These are phyloP conservation scores for Glomeris marginata DNA, from an alignment of 2,888 invertebrate species.

Conservation along the genomic window DNA sequence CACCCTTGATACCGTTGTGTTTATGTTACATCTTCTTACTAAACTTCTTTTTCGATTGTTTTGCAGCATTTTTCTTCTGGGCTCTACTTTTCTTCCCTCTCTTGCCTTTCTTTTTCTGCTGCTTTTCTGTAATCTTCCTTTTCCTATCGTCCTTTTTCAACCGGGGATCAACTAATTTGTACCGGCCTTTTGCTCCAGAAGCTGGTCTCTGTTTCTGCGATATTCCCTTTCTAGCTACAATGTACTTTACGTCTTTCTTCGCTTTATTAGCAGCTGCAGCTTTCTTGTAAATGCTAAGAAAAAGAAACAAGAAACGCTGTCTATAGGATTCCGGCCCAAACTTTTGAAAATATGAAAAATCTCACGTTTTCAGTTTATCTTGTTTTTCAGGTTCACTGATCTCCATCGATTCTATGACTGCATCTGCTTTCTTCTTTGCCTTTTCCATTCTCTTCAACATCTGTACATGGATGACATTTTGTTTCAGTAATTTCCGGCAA, in stretches of 20 bases:
- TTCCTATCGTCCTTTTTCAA: constrained; percentile 72
- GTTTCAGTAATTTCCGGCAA: not conserved
- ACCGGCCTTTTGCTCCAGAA: constrained; percentile 71
- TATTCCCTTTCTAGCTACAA: constrained; percentile 76
- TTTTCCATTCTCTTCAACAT: constrained; percentile 63
- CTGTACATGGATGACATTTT: constrained; percentile 18
- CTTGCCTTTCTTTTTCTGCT: constrained; percentile 3
- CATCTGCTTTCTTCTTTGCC: constrained; percentile 89
- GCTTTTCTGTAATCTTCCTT: constrained; percentile 21
- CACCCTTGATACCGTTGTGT: too few species aligned
- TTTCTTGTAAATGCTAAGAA: constrained; percentile 69
- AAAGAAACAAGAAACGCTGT: too few species aligned
- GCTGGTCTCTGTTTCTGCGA: constrained; percentile 64
- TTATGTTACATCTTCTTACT: too few species aligned
- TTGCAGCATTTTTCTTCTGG: not conserved
- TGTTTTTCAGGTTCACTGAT: constrained; percentile 86
- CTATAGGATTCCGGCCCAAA: constrained; percentile 20
- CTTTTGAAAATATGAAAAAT: constrained; percentile 18
- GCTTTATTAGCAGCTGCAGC: constrained; percentile 52
- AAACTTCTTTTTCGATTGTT: too few species aligned
- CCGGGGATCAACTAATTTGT: constrained; percentile 86
- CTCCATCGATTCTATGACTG: constrained; percentile 77
- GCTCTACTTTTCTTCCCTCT: constrained; percentile 4
- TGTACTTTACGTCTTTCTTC: constrained; percentile 80
- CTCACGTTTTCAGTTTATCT: constrained; percentile 72